Evolutionary conservation across 1,140 invertebrate genomes (phyloP).

Genomic region (Fopius arisanus): DNA sequence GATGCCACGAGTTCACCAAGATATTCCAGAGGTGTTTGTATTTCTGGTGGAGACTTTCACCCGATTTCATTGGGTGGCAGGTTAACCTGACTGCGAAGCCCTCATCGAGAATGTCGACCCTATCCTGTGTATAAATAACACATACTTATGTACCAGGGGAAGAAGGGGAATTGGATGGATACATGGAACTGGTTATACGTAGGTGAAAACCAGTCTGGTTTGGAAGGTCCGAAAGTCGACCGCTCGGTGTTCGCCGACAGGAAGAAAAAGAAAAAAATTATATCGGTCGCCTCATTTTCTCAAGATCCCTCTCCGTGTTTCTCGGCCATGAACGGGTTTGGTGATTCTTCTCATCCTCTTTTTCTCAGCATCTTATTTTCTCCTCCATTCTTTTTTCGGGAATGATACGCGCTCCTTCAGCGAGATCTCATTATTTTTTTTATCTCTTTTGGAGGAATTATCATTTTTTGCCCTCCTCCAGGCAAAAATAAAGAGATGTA

Average conservation of each 20-base stretch:
- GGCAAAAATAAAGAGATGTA: too few relatives aligned
- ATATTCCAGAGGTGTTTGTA: neutral
- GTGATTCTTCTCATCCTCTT: conserved; percentile 11
- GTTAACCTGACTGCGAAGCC: neutral
- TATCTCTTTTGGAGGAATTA: too few relatives aligned
- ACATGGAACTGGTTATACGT: conserved; percentile 14
- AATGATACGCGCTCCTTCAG: neutral
- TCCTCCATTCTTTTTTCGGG: neutral
- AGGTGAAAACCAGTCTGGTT: conserved; percentile 24
- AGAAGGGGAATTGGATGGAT: neutral
- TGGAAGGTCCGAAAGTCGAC: conserved; percentile 30
- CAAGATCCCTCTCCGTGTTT: conserved; percentile 30
- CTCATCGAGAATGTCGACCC: conserved; percentile 19
- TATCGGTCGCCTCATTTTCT: conserved; percentile 31
- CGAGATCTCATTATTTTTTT: too few relatives aligned
- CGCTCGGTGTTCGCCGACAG: conserved; percentile 7
- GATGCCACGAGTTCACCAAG: neutral
- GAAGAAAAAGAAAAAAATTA: conserved; percentile 13
- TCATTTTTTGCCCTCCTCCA: neutral
- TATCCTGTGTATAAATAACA: conserved; percentile 18
- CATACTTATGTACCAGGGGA: too few relatives aligned
- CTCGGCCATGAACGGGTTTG: conserved; percentile 30
- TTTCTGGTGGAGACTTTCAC: neutral
- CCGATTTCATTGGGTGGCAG: neutral
- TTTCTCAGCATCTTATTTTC: neutral